Evolutionary conservation across 2,113 vertebrate genomes (phyloP).

Genomic region (Bungarus multicinctus): DNA sequence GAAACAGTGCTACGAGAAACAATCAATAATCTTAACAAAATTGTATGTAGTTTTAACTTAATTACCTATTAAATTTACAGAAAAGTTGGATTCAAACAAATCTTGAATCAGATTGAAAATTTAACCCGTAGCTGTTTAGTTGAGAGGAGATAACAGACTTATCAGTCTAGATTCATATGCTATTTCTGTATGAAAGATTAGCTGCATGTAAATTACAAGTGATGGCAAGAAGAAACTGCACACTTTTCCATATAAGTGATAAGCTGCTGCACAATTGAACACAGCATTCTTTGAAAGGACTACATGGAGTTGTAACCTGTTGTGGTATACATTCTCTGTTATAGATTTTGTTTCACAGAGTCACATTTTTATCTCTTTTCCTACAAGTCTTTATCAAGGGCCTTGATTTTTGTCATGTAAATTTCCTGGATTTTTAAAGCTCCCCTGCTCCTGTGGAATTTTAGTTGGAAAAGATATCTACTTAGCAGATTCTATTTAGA

Average conservation of each 20-base stretch:
- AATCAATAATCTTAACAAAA: conserved; percentile 79
- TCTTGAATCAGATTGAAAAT: background rate
- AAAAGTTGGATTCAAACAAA: background rate
- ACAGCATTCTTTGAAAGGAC: background rate
- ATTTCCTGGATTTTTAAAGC: background rate
- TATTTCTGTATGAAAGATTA: background rate
- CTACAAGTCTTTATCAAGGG: background rate
- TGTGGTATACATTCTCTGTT: background rate
- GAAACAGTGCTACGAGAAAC: conserved; percentile 85
- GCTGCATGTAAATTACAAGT: background rate
- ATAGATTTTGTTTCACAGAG: background rate
- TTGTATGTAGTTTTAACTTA: conserved; percentile 64
- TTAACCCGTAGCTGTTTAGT: background rate
- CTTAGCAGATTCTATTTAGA: background rate
- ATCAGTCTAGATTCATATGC: too few relatives aligned
- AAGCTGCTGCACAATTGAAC: background rate
- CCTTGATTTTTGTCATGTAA: background rate
- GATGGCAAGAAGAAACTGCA: background rate
- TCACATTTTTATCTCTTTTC: background rate
- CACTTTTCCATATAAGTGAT: background rate
- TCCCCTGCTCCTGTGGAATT: background rate
- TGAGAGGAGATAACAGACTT: background rate
- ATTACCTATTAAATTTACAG: background rate
- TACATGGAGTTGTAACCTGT: background rate
- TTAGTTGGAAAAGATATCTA: background rate